Conservation (phyloP, 2,888 invertebrate genomes). For the Drosophila multiciliata region DNA sequence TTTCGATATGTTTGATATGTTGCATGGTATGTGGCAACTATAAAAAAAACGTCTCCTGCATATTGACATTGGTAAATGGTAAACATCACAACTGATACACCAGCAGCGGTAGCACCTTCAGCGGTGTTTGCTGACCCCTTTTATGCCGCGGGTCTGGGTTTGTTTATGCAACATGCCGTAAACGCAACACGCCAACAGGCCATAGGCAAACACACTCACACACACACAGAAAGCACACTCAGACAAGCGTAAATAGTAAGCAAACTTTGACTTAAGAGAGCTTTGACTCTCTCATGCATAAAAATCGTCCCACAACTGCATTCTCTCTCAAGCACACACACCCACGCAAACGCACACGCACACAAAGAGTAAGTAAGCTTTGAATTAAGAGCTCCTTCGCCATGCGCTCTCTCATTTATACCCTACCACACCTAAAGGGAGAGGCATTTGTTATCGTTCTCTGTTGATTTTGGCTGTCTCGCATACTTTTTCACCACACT, state of each 20-base stretch:
- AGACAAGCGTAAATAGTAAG: constrained; percentile 22
- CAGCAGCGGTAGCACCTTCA: not conserved
- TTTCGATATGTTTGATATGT: constrained; percentile 44
- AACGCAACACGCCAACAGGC: constrained; percentile 66
- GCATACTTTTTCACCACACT: constrained; percentile 68
- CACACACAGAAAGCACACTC: not conserved
- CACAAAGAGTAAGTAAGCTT: constrained; percentile 22
- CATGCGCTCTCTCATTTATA: not conserved
- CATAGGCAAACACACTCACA: constrained; percentile 58
- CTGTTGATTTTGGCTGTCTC: constrained; percentile 13
- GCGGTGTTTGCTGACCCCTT: constrained; percentile 5
- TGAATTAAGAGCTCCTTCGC: not conserved
- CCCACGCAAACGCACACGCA: not conserved
- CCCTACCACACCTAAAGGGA: not conserved
- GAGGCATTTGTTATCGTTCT: not conserved
- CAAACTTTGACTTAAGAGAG: not conserved
- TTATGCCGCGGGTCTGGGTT: constrained; percentile 58
- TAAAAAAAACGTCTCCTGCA: constrained; percentile 26
- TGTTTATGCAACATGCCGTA: constrained; percentile 78
- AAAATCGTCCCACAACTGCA: constrained; percentile 10
- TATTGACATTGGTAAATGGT: constrained; percentile 71
- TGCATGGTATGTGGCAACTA: constrained; percentile 41
- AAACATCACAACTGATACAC: constrained; percentile 50
- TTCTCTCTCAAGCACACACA: constrained; percentile 7
- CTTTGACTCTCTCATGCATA: not conserved